phyloP scores from a whole-genome alignment of 1,140 invertebrate genomes.

The Heliconius hermathena region DNA sequence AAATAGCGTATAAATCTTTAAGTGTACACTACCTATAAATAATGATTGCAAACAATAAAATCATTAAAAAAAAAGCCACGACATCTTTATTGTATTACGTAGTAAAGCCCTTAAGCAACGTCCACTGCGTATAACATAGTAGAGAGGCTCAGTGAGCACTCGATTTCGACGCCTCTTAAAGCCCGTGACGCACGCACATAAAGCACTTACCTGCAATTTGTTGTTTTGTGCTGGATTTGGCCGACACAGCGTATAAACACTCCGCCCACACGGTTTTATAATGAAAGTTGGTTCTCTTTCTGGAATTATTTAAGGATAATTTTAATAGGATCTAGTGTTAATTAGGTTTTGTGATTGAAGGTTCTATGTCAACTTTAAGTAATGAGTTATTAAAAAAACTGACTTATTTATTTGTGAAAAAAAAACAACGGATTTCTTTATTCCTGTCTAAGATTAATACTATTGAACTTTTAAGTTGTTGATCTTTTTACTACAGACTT shows the following conservation, averaged over 20 bases:
- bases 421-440: too few species aligned
- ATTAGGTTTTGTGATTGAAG: neutral
- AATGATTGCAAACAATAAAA: neutral
- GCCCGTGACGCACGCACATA: conserved; percentile 22
- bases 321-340: neutral
- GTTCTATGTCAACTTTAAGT: neutral
- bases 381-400: neutral
- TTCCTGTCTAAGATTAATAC: too few species aligned
- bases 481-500: too few species aligned
- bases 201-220: conserved; percentile 29
- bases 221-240: conserved; percentile 11
- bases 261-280: neutral
- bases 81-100: conserved; percentile 9
- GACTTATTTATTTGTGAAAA: too few species aligned
- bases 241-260: conserved; percentile 11
- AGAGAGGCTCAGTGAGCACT: neutral
- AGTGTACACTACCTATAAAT: neutral
- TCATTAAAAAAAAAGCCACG: neutral
- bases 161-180: conserved; percentile 20
- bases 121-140: neutral
- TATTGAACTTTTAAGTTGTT: too few species aligned
- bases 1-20: neutral
- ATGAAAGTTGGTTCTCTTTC: neutral
- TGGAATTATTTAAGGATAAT: neutral
- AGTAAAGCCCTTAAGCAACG: neutral